Percentiles rank a stretch among this genome's conserved stretches.
These are phyloP conservation scores for Rugalucina vietnamica DNA, from an alignment of 2,888 invertebrate genomes.

Conservation along the genomic window DNA sequence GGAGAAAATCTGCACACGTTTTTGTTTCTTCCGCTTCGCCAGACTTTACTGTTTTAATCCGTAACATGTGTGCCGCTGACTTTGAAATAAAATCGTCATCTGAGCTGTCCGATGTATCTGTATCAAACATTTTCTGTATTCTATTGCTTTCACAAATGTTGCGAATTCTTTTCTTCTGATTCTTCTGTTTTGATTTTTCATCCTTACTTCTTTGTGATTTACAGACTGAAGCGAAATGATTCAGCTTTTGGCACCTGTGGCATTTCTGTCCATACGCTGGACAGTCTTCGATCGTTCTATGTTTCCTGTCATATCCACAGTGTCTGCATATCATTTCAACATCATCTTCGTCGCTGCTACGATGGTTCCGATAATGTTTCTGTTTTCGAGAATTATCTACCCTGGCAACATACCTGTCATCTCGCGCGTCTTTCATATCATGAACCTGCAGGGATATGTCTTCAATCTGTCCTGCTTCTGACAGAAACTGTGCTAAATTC, in stretches of 20 bases:
- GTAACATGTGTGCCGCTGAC: not conserved
- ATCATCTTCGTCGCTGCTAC: not conserved
- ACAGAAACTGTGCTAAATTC: not conserved
- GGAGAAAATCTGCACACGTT: no score
- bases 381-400: not conserved
- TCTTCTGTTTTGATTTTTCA: no score
- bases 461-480: constrained; percentile 14
- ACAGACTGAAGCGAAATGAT: not conserved
- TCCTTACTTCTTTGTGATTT: not conserved
- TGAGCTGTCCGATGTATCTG: not conserved
- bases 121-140: not conserved
- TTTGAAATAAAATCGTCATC: constrained; percentile 2
- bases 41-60: not conserved
- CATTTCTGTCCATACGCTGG: constrained; percentile 1
- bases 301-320: not conserved
- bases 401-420: not conserved
- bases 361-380: not conserved
- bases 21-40: not conserved
- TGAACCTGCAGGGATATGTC: not conserved
- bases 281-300: not conserved
- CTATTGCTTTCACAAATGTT: not conserved
- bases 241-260: no score
- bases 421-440: not conserved
- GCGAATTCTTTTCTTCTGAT: not conserved
- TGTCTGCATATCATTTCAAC: not conserved